phyloP scores from a whole-genome alignment of 1,140 invertebrate species.

The Drosophila eugracilis region DNA sequence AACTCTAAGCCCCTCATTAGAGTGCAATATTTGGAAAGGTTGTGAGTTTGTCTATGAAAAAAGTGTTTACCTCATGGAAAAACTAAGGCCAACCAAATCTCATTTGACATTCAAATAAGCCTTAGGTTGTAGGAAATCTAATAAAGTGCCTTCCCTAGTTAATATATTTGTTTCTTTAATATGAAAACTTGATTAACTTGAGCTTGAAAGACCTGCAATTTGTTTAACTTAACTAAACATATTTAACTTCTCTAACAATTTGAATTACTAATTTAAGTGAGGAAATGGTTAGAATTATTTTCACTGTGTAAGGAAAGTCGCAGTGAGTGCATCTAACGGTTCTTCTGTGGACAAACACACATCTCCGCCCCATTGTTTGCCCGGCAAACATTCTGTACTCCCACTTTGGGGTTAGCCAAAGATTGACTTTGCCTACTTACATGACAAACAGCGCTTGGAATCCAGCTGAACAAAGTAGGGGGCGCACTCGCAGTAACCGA shows the following conservation, averaged over 20 bases:
- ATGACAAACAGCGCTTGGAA: slow-evolving; percentile 88
- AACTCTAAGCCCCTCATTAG: background rate
- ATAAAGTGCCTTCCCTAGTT: too few species aligned
- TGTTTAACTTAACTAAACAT: too few species aligned
- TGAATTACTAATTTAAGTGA: slow-evolving; percentile 18
- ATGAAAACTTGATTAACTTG: too few species aligned
- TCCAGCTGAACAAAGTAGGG: slow-evolving; percentile 89
- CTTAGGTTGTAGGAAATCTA: background rate
- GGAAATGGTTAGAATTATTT: slow-evolving; percentile 22
- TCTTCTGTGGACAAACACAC: slow-evolving; percentile 43
- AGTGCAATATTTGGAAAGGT: background rate
- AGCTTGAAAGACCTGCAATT: too few species aligned
- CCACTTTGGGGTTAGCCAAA: slow-evolving; percentile 66
- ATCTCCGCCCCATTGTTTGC: slow-evolving; percentile 53
- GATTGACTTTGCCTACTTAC: slow-evolving; percentile 86
- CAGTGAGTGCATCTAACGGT: slow-evolving; percentile 51
- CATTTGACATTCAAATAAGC: background rate
- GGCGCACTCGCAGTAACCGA: slow-evolving; percentile 88
- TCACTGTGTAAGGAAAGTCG: slow-evolving; percentile 26
- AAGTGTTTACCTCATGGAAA: background rate
- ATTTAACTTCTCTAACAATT: background rate
- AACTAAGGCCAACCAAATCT: background rate
- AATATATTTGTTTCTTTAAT: too few species aligned
- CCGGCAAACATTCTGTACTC: slow-evolving; percentile 39
- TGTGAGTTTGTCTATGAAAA: background rate